A percentile compares a stretch with the other conserved stretches of the same genome.
phyloP scores from a whole-genome alignment of 2,113 vertebrate species.

The Vombatus ursinus region DNA sequence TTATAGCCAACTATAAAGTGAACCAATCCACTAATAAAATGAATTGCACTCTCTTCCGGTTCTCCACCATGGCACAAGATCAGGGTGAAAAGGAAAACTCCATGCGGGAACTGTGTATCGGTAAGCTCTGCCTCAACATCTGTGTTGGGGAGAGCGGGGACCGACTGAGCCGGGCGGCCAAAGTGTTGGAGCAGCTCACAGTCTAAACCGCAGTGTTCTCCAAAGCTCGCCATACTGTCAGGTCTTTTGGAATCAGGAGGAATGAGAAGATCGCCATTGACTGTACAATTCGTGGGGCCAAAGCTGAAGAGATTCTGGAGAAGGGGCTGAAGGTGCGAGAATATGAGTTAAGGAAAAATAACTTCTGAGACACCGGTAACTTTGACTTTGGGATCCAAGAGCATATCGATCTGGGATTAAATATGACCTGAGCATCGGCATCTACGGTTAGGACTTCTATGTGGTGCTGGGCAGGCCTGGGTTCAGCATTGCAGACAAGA shows the following conservation, averaged over 20 bases:
- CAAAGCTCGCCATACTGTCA: constrained; percentile 97
- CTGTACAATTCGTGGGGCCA: constrained; percentile 97
- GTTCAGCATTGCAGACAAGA: no score
- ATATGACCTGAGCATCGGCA: constrained; percentile 98
- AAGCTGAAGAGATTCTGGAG: constrained; percentile 98
- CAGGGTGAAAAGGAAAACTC: constrained; percentile 98
- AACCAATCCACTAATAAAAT: no score
- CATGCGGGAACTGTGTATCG: constrained; percentile 97
- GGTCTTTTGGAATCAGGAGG: constrained; percentile 97
- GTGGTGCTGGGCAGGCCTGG: no score
- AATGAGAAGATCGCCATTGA: constrained; percentile 99
- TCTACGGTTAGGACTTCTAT: no score
- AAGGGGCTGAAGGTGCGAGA: constrained; percentile 98
- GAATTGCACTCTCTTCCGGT: no score
- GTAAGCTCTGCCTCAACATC: constrained; percentile 98
- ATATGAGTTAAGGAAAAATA: constrained; percentile 97
- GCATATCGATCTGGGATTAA: constrained; percentile 99
- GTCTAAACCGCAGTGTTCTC: constrained; percentile 98
- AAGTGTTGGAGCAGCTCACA: constrained; percentile 98
- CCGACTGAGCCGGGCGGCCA: constrained; percentile 96
- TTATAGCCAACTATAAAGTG: no score
- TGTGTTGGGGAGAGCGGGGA: constrained; percentile 98
- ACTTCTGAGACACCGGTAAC: constrained; percentile 98
- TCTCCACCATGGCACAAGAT: no score
- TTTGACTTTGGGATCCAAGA: constrained; percentile 99